Evolutionary conservation across 2,888 invertebrate species (phyloP).

Genomic region (Sesamia inferens): DNA sequence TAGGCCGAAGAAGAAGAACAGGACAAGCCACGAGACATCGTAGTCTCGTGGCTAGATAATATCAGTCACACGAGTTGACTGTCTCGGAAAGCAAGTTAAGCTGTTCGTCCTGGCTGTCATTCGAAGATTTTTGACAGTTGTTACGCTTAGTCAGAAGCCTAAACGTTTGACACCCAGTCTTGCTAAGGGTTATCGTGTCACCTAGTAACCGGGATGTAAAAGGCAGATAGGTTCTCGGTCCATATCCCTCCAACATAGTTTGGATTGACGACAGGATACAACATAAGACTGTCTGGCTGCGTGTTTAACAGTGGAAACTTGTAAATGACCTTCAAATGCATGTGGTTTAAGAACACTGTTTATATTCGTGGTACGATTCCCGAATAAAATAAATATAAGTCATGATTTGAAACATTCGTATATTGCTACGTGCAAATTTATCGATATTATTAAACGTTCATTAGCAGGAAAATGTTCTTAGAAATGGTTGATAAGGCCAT

Average conservation of each 20-base stretch:
- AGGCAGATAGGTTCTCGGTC: background rate
- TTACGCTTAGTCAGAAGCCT: background rate
- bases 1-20: too few relatives aligned
- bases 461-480: conserved; percentile 41
- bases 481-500: conserved; percentile 24
- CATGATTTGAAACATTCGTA: conserved; percentile 7
- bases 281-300: background rate
- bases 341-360: too few relatives aligned
- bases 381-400: background rate
- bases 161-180: background rate
- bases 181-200: background rate
- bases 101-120: background rate
- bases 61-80: background rate
- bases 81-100: background rate
- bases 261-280: conserved; percentile 1
- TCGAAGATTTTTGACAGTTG: background rate
- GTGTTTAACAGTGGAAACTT: too few relatives aligned
- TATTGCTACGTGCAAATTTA: background rate
- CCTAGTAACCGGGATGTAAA: background rate
- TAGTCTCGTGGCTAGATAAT: background rate
- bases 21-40: too few relatives aligned
- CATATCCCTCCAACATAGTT: background rate
- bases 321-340: too few relatives aligned
- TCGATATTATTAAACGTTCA: conserved; percentile 30
- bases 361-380: too few relatives aligned